Evolutionary conservation across 2,888 invertebrate genomes (phyloP).

Genomic region (Carpatolechia fugitivella): DNA sequence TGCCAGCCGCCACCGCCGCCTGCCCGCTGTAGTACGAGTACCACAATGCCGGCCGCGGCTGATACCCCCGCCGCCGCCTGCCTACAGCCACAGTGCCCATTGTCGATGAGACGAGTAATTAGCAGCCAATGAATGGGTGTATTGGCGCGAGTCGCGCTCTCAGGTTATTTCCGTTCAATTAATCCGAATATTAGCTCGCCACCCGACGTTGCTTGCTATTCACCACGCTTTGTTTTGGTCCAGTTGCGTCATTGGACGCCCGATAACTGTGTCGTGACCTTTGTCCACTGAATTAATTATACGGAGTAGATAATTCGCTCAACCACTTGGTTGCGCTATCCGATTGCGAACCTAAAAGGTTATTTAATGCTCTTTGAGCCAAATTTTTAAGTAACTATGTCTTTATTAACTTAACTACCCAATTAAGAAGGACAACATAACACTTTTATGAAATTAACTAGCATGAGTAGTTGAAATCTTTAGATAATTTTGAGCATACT

Average conservation of each 20-base stretch:
- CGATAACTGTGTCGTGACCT: constrained; percentile 31
- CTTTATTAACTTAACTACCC: no score
- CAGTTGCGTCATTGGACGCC: constrained; percentile 13
- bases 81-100: background rate
- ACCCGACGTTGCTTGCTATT: constrained; percentile 3
- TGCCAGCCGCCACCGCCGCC: no score
- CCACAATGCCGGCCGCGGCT: background rate
- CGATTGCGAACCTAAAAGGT: background rate
- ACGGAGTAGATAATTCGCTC: constrained; percentile 7
- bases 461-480: background rate
- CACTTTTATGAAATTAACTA: background rate
- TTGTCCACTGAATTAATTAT: constrained; percentile 33
- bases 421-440: background rate
- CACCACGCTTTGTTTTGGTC: constrained; percentile 7
- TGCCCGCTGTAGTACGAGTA: background rate
- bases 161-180: constrained; percentile 17
- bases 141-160: constrained; percentile 15
- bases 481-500: background rate
- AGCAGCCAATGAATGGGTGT: constrained; percentile 16
- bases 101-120: constrained; percentile 14
- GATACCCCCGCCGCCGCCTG: no score
- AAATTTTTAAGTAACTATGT: no score
- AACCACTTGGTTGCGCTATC: background rate
- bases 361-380: no score
- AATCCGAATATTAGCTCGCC: constrained; percentile 14